Conservation (phyloP, 2,888 invertebrate species). For the Pandemis heparana region DNA sequence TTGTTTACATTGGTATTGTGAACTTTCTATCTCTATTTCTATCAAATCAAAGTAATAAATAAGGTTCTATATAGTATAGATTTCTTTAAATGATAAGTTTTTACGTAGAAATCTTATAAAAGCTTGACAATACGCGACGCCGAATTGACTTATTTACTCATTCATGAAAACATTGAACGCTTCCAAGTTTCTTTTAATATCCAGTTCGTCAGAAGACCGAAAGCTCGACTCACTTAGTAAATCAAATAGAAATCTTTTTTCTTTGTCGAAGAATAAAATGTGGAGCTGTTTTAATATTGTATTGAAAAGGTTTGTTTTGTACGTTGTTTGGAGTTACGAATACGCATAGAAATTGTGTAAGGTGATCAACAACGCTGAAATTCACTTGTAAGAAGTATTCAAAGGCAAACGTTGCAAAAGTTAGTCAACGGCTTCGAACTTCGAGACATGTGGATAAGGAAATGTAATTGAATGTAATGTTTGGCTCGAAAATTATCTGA, state of each 20-base stretch:
- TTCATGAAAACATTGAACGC: neutral
- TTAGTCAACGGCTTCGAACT: neutral
- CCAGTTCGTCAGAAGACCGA: neutral
- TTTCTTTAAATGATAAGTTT: neutral
- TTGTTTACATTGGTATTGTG: too few species aligned
- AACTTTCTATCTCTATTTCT: too few species aligned
- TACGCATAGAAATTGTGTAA: neutral
- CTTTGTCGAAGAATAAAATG: neutral
- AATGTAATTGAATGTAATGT: neutral
- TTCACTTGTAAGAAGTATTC: neutral
- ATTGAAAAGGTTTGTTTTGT: neutral
- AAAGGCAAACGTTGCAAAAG: too few species aligned
- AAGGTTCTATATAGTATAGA: neutral
- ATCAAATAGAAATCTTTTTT: constrained; percentile 7
- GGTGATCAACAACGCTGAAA: neutral
- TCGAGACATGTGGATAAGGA: neutral
- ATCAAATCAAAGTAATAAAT: neutral
- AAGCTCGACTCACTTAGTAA: constrained; percentile 1
- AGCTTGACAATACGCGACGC: neutral
- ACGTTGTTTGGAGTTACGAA: neutral
- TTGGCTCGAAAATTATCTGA: neutral
- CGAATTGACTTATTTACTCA: neutral
- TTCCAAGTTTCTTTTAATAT: constrained; percentile 4
- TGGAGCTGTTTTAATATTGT: neutral
- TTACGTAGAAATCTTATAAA: neutral